These are phyloP conservation scores for Palloptera scutellata DNA, from an alignment of 2,888 invertebrate genomes.

Conservation along the genomic window DNA sequence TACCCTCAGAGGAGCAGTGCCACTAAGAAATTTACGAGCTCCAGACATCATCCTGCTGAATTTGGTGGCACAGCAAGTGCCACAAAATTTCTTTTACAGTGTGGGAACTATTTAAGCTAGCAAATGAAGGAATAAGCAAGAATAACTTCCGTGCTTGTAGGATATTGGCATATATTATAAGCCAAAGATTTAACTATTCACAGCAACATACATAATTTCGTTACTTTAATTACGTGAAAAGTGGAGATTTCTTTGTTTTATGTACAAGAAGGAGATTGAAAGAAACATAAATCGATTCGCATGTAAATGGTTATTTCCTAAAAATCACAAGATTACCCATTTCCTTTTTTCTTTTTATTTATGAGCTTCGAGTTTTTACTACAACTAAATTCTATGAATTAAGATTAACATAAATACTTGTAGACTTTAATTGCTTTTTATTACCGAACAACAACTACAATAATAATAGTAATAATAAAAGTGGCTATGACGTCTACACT, in stretches of 20 bases:
- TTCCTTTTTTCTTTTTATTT: constrained; percentile 24
- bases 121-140: too few relatives aligned
- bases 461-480: neutral
- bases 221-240: too few relatives aligned
- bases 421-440: constrained; percentile 56
- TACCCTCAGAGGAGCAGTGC: too few relatives aligned
- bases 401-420: constrained; percentile 36
- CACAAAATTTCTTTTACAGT: too few relatives aligned
- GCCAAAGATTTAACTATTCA: too few relatives aligned
- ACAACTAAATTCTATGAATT: constrained; percentile 31
- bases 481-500: neutral
- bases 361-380: constrained; percentile 13
- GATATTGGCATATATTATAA: too few relatives aligned
- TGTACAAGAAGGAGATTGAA: constrained; percentile 1
- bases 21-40: too few relatives aligned
- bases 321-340: constrained; percentile 27
- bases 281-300: constrained; percentile 11
- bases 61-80: too few relatives aligned
- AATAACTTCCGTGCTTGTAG: too few relatives aligned
- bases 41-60: too few relatives aligned
- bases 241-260: neutral
- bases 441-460: constrained; percentile 37
- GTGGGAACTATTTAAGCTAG: too few relatives aligned
- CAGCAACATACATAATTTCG: too few relatives aligned
- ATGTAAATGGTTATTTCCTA: constrained; percentile 13